Conservation (phyloP, 1,140 invertebrate species). For the Cydia splendana region DNA sequence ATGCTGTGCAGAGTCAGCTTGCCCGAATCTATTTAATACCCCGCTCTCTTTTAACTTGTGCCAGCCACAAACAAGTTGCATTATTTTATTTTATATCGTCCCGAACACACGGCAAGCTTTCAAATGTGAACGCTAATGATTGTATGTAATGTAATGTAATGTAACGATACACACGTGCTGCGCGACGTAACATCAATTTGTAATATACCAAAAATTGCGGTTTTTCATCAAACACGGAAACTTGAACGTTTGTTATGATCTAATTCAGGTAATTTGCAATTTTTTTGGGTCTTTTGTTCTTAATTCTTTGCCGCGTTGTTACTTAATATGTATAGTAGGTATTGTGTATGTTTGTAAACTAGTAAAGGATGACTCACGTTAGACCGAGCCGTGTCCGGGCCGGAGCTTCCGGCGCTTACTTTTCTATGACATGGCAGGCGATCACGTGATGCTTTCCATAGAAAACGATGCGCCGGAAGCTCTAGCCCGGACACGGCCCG, state of each 20-base stretch:
- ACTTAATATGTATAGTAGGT: neutral
- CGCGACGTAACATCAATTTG: neutral
- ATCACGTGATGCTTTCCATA: too few relatives aligned
- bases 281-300: too few relatives aligned
- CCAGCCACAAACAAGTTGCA: neutral
- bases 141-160: too few relatives aligned
- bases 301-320: neutral
- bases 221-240: slow-evolving; percentile 4
- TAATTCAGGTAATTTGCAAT: neutral
- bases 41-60: neutral
- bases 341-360: too few relatives aligned
- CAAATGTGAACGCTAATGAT: slow-evolving; percentile 24
- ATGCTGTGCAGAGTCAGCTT: too few relatives aligned
- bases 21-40: too few relatives aligned
- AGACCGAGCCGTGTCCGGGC: too few relatives aligned
- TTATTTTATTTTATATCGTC: slow-evolving; percentile 1
- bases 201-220: neutral
- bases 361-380: too few relatives aligned
- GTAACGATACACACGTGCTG: neutral
- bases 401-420: too few relatives aligned
- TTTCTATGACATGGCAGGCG: too few relatives aligned
- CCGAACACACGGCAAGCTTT: neutral
- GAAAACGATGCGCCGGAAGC: too few relatives aligned
- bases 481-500: too few relatives aligned
- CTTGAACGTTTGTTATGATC: neutral